Percentiles rank a stretch among this genome's conserved stretches.
Evolutionary conservation across 2,113 vertebrate species (phyloP).

Genomic region (Lepisosteus osseus): DNA sequence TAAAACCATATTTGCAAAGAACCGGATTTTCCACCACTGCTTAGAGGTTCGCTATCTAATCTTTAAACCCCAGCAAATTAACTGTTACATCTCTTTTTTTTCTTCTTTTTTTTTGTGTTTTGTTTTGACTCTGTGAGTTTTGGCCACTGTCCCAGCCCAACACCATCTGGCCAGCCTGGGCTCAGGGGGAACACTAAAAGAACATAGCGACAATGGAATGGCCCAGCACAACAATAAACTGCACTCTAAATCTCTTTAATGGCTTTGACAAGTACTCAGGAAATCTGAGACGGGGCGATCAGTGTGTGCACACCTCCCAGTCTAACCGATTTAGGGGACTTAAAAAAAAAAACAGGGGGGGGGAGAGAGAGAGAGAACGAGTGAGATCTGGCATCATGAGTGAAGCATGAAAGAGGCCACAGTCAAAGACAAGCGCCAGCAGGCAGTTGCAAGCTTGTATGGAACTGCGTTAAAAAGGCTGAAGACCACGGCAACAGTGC

Average conservation of each 20-base stretch:
- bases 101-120: neutral
- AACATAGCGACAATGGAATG: constrained; percentile 35
- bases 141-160: constrained; percentile 45
- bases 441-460: neutral
- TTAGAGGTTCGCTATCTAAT: constrained; percentile 11
- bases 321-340: constrained; percentile 6
- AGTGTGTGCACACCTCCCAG: neutral
- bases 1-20: constrained; percentile 2
- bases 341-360: constrained; percentile 11
- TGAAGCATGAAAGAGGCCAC: neutral
- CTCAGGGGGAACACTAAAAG: constrained; percentile 33
- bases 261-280: constrained; percentile 27
- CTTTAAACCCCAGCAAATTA: constrained; percentile 19
- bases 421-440: neutral
- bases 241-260: constrained; percentile 42
- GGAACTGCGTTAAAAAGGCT: neutral
- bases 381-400: neutral
- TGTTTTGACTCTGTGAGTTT: constrained; percentile 30
- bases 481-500: neutral
- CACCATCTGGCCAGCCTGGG: constrained; percentile 49
- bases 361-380: neutral
- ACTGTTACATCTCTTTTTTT: neutral
- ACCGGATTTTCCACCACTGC: neutral
- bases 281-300: constrained; percentile 10
- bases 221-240: constrained; percentile 42